phyloP scores from a whole-genome alignment of 1,140 invertebrate genomes.

The Hycleus phaleratus region DNA sequence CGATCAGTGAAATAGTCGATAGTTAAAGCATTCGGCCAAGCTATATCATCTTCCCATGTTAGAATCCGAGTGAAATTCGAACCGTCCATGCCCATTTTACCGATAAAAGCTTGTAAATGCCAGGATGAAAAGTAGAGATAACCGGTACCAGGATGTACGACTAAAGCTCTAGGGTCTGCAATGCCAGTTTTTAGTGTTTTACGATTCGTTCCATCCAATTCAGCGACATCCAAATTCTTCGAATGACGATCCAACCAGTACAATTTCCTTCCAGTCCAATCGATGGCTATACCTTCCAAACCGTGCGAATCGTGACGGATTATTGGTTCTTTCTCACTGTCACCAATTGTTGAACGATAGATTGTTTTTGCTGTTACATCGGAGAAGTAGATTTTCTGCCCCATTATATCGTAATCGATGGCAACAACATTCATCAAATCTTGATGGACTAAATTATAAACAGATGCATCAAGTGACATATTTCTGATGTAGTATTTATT shows the following conservation, averaged over 20 bases:
- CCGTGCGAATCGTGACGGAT: constrained; percentile 90
- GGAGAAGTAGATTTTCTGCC: constrained; percentile 85
- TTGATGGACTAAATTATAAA: constrained; percentile 85
- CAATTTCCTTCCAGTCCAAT: constrained; percentile 94
- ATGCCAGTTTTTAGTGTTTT: constrained; percentile 82
- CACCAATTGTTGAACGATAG: constrained; percentile 58
- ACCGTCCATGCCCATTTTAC: constrained; percentile 96
- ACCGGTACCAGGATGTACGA: constrained; percentile 89
- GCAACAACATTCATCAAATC: constrained; percentile 95
- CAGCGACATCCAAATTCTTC: constrained; percentile 86
- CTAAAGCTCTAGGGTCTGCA: constrained; percentile 86
- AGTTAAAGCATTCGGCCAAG: constrained; percentile 96
- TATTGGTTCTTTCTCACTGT: constrained; percentile 65
- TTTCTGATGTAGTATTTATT: constrained; percentile 98
- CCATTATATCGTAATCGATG: constrained; percentile 82
- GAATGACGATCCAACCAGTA: constrained; percentile 98
- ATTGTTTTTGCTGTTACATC: constrained; percentile 93
- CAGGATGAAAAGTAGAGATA: constrained; percentile 94
- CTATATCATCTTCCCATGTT: constrained; percentile 89
- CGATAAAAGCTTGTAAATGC: constrained; percentile 94
- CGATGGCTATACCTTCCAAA: constrained; percentile 91
- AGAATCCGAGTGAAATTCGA: constrained; percentile 83
- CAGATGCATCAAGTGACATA: constrained; percentile 80
- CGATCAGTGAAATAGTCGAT: constrained; percentile 94
- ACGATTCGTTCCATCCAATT: constrained; percentile 86